Evolutionary conservation across 2,888 invertebrate genomes (phyloP), one percentile per base, ranked within the genome.

Genomic region (Leptarthrus brevirostris): DNA sequence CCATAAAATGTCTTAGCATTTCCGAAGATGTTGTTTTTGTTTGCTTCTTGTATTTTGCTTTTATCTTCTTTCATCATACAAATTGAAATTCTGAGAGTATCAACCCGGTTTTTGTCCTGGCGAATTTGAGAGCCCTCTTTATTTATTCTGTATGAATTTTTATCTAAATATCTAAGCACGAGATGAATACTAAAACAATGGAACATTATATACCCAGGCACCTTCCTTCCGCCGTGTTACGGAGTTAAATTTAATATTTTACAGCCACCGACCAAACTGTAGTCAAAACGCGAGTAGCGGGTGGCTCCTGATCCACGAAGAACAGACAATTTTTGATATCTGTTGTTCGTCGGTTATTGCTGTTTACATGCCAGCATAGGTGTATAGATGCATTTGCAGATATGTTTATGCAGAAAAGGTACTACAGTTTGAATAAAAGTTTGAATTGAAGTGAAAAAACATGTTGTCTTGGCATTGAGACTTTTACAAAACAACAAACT

Each of bases 51-150:
- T 30, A 44, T 69, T 69, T 69, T 34, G 22, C 52, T 52, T 69
- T 69, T 69, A 52, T 52, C 52, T 52, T 18, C 52, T 69, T 69
- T 52, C 69, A 52, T 69, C 69, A 69, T 52, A 49, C 34, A 69
- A 69, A 69, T 69, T 69, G 69, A 69, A 69, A 69, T 69, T 69
- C 69, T 69, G 52, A 30, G 52, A 30, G 52, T 69, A 69, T 69
- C 69, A 69, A 18, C 69, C 30, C 30, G 34, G 52, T 52, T 69
- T 66, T 34, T 49, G 26, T 24, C 3, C 34, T 8, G 49, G 52
- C 3, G 36, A 64, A 44, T 44, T 47, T 20, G 64, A 64, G 64
- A 64, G 47, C 44, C 58, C 58, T 64, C 64, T 24, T 64, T 64
- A 47, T 64, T 64, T 64, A 64, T 64, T 64, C 64, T 64, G 64